A percentile compares a stretch with the other conserved stretches of the same genome.
Conservation (phyloP, 2,113 vertebrate genomes). For the Plecotus auritus region DNA sequence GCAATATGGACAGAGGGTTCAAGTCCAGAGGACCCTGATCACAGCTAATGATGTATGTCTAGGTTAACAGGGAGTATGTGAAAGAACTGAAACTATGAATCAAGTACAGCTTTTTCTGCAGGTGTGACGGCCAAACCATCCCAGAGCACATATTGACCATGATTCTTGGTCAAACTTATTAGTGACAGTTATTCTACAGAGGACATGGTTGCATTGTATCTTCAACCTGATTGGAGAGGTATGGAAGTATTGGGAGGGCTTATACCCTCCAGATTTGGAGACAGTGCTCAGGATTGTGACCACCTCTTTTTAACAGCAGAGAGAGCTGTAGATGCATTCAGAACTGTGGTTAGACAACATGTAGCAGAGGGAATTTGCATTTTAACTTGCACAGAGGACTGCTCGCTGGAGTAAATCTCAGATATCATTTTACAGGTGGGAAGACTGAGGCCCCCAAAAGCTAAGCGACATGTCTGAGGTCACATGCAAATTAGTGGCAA, state of each 20-base stretch:
- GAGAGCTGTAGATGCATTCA: background rate
- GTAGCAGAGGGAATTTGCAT: background rate
- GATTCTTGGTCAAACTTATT: background rate
- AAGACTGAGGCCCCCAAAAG: background rate
- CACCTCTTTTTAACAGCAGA: background rate
- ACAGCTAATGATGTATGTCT: background rate
- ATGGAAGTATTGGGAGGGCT: background rate
- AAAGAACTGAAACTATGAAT: background rate
- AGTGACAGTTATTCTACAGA: background rate
- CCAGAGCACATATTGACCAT: background rate
- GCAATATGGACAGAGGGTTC: background rate
- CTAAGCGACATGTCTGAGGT: background rate
- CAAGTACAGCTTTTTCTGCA: background rate
- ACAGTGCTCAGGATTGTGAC: background rate
- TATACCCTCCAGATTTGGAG: background rate
- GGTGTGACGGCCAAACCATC: background rate
- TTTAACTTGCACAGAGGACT: background rate
- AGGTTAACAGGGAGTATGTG: background rate
- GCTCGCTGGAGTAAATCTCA: background rate
- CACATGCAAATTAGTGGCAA: background rate
- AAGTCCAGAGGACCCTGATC: background rate
- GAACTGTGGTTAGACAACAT: background rate
- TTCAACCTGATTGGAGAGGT: background rate
- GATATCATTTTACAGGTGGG: background rate
- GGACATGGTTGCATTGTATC: background rate